phyloP scores from a whole-genome alignment of 2,113 vertebrate species.

The Phrynocephalus versicolor region DNA sequence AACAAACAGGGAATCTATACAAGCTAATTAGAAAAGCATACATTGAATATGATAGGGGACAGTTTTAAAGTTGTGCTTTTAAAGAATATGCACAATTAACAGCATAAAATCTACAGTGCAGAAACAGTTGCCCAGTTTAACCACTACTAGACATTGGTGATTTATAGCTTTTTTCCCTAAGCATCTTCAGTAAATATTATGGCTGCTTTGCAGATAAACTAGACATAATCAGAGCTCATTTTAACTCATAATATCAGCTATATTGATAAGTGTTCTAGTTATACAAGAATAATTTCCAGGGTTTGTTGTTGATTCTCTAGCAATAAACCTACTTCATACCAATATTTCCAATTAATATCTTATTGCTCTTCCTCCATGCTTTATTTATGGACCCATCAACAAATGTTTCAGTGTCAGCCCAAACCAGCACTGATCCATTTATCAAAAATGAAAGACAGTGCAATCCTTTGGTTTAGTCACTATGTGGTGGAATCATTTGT shows the following conservation, averaged over 20 bases:
- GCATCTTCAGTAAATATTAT: neutral
- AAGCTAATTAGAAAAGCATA: neutral
- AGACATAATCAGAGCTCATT: too few species aligned
- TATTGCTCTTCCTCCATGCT: neutral
- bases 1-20: too few species aligned
- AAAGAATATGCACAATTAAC: neutral
- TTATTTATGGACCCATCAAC: neutral
- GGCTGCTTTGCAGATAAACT: neutral
- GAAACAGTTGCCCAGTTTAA: neutral
- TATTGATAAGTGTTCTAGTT: neutral
- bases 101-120: neutral
- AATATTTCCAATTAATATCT: neutral
- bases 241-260: neutral
- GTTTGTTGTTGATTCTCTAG: too few species aligned
- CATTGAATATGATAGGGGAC: neutral
- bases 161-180: neutral
- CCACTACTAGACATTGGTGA: neutral
- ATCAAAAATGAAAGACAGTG: neutral
- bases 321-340: neutral
- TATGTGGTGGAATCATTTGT: neutral
- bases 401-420: neutral
- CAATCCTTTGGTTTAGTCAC: neutral
- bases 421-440: neutral
- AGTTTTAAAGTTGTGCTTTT: neutral
- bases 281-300: neutral